Percentiles rank a stretch among this genome's conserved stretches.
Conservation (phyloP, 2,888 invertebrate genomes). For the Embidobia sp. region DNA sequence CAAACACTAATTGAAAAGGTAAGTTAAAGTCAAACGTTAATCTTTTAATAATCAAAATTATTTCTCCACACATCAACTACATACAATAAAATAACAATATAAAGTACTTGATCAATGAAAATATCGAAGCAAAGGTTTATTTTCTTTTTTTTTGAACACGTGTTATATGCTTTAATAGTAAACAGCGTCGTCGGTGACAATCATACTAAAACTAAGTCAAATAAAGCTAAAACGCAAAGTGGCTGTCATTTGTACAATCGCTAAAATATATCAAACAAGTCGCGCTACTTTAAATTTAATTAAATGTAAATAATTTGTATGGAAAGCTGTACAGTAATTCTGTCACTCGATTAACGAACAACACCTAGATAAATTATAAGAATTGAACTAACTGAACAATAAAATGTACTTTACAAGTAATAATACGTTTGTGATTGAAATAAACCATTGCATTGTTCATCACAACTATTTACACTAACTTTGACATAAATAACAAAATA, state of each 20-base stretch:
- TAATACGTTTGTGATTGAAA: not conserved
- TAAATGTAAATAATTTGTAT: slow-evolving; percentile 4
- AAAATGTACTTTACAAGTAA: not conserved
- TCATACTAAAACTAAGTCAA: slow-evolving; percentile 13
- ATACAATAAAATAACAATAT: slow-evolving; percentile 33
- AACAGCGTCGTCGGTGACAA: slow-evolving; percentile 8
- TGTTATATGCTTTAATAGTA: slow-evolving; percentile 5
- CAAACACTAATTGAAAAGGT: too few species aligned
- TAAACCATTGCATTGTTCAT: slow-evolving; percentile 10
- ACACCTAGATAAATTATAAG: slow-evolving; percentile 17
- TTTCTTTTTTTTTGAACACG: not conserved
- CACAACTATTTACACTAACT: slow-evolving; percentile 45
- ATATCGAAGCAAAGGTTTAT: slow-evolving; percentile 5
- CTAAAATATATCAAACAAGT: slow-evolving; percentile 9
- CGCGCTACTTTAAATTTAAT: not conserved
- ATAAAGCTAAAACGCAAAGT: slow-evolving; percentile 18
- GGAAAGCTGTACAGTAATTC: slow-evolving; percentile 38
- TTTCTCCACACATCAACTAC: slow-evolving; percentile 1
- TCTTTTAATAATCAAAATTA: slow-evolving; percentile 30
- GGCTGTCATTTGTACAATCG: slow-evolving; percentile 27
- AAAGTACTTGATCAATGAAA: slow-evolving; percentile 18
- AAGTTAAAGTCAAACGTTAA: too few species aligned
- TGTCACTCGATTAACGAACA: too few species aligned
- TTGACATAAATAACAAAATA: slow-evolving; percentile 18
- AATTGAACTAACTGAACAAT: slow-evolving; percentile 19